Base-by-base conservation (phyloP, 2,113 vertebrate species). In the Aepyceros melampus region DNA sequence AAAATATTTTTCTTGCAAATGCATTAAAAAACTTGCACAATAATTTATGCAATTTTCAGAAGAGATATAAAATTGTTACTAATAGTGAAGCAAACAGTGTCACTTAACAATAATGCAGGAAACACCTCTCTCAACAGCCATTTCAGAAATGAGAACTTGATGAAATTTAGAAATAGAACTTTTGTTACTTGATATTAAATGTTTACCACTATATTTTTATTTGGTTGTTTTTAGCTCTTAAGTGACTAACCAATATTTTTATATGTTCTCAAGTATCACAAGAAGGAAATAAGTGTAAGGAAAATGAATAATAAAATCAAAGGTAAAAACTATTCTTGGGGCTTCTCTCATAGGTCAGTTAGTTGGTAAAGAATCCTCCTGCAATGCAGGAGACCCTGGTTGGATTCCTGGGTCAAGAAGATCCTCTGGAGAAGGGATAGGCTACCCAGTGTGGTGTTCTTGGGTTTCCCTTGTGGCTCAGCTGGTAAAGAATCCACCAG, bases 1-100 rank as follows among this genome's bases (percentile, higher is more conserved):
- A 96, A 88, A 97, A 98, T 97, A 96, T 98, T 98, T 99, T 98
- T 97, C 89, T 98, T 97, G 90, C 67, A 95, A 98, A 92, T 96
- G 40, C 67, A 97, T 81, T 94, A 98, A 97, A 98, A 93, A 90
- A 43, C 76, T 96, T 98, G 47, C 49, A 97, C 83, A 85, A 96
- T 98, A 81, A 94, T 98, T 97, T 98, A 89, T 97, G 40, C 96
- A 51, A 97, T 96, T 98, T 98, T 88, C 43, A 43, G 82, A 91
- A 1, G 95, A 97, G 89, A 91, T 90, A 58, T 93, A 95, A 91
- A 95, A 96, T 98, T 98, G 53, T 98, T 78, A 97, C 74, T 96
- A 87, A 95, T 9, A 91, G 60, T 9, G 81, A 36, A 56, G 9
- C 29, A 97, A 98, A 98, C 98, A 82, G 16, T 60, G 87, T 93